Evolutionary conservation across 2,797 vertebrate species (phyloP), one percentile per base, ranked within the genome.

Genomic region (Cheirogaleus major): DNA sequence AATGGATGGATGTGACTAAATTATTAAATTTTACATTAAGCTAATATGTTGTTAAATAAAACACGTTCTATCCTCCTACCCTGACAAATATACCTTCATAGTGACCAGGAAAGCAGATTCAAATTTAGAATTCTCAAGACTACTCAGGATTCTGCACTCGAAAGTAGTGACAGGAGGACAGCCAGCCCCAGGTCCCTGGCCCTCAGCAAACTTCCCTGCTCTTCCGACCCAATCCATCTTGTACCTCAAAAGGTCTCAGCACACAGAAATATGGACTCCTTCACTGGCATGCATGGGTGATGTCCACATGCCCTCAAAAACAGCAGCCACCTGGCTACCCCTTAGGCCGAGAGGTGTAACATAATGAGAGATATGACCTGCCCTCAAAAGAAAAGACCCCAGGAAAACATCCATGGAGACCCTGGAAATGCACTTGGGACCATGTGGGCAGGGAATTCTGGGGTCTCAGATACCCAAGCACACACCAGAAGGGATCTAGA

Each of bases 121-220:
- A 81, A 89, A 95, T 93, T 82, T 91, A 80, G n/a, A 97, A 95
- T 92, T 93, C 81, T 70, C 38, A 76, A 94, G 59, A 75, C 25
- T 84, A 22, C 45, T 95, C 38, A 80, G 63, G 50, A 72, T 82
- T 91, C 65, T 90, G 32, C 15, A 72, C 7, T 84, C 45, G 17
- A 89, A 97, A 89, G 55, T 4, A 55, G 35, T 79, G 61, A 82
- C 25, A 89, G 9, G 30, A 85, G 30, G 27, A 86, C 12, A 90
- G 48, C 17, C 78, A 93, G 25, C 32, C 38, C n/a, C 11, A 8
- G 32, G n/a, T 59, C 25, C 41, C 35, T 81, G 72, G 27, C 20
- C 59, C 70, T 88, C 63, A 38, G 55, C 32, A 89, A 95, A 92
- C 25, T 9, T 84, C 32, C 15, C 38, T 78, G 10, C 48, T 75